A percentile compares a stretch with the other conserved stretches of the same genome.
Conservation (phyloP, 2,797 vertebrate genomes). For the Craterocephalus amniculus region DNA sequence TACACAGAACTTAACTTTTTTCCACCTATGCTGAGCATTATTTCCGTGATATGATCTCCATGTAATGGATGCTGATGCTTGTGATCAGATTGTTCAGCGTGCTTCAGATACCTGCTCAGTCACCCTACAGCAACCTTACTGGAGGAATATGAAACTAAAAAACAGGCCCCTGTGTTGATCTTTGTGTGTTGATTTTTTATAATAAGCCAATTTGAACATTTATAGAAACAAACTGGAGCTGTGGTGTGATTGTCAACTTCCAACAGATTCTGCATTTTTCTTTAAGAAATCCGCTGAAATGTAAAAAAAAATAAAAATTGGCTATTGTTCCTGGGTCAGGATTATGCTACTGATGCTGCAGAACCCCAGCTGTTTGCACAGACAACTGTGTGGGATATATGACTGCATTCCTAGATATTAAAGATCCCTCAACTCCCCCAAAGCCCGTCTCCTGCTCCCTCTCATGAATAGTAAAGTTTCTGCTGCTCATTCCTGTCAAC, state of each 20-base stretch:
- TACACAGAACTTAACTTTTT: slow-evolving; percentile 20
- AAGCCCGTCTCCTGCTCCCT: neutral
- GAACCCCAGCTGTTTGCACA: slow-evolving; percentile 43
- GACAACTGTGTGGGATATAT: slow-evolving; percentile 40
- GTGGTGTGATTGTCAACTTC: neutral
- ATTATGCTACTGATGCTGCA: slow-evolving; percentile 9
- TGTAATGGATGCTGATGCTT: neutral
- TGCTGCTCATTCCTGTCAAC: slow-evolving; percentile 17
- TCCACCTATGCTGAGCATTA: neutral
- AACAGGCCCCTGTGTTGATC: neutral
- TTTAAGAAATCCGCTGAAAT: neutral
- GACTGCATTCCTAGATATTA: slow-evolving; percentile 60
- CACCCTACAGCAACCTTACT: neutral
- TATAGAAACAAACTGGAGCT: neutral
- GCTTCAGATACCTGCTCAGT: slow-evolving; percentile 8
- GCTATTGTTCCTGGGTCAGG: slow-evolving; percentile 10
- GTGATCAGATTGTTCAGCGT: neutral
- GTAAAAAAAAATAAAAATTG: neutral
- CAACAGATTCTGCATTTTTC: neutral
- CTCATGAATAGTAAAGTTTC: neutral
- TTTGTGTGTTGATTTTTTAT: neutral
- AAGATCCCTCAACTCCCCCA: slow-evolving; percentile 25
- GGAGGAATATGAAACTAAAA: slow-evolving; percentile 11
- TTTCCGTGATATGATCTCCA: neutral
- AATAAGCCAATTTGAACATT: neutral